phyloP scores from a whole-genome alignment of 2,797 vertebrate species.

The Tokudaia muenninki region DNA sequence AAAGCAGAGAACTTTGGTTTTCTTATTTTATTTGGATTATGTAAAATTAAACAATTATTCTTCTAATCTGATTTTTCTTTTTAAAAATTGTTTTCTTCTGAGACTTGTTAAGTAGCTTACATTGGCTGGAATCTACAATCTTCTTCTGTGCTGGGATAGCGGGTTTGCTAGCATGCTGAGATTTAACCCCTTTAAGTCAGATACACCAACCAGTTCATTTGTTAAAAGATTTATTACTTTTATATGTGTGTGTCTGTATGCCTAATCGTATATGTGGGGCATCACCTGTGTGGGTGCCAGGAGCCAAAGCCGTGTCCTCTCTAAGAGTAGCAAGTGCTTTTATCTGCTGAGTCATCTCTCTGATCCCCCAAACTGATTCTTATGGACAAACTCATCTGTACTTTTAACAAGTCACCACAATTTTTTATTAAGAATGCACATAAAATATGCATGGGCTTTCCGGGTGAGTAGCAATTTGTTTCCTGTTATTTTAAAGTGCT shows the following conservation, averaged over 20 bases:
- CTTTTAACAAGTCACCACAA: background rate
- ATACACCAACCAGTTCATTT: background rate
- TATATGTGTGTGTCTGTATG: background rate
- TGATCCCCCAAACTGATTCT: background rate
- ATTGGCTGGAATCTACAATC: background rate
- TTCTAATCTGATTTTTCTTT: background rate
- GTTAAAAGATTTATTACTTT: background rate
- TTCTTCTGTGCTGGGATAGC: background rate
- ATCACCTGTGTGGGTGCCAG: background rate
- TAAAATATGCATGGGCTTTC: conserved; percentile 4
- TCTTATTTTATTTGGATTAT: background rate
- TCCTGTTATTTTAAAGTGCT: conserved; percentile 7
- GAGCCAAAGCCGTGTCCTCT: background rate
- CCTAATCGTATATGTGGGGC: background rate
- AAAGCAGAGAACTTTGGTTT: background rate
- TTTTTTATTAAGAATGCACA: conserved; percentile 14
- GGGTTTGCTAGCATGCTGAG: background rate
- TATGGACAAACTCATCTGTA: background rate
- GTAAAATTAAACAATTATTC: conserved; percentile 20
- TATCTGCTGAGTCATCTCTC: background rate
- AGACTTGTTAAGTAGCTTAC: no score
- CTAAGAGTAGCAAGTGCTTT: background rate
- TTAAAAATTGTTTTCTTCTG: background rate
- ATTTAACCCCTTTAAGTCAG: background rate
- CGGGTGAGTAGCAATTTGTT: background rate